Conservation (phyloP, 2,888 invertebrate genomes). For the Polydesmus complanatus region DNA sequence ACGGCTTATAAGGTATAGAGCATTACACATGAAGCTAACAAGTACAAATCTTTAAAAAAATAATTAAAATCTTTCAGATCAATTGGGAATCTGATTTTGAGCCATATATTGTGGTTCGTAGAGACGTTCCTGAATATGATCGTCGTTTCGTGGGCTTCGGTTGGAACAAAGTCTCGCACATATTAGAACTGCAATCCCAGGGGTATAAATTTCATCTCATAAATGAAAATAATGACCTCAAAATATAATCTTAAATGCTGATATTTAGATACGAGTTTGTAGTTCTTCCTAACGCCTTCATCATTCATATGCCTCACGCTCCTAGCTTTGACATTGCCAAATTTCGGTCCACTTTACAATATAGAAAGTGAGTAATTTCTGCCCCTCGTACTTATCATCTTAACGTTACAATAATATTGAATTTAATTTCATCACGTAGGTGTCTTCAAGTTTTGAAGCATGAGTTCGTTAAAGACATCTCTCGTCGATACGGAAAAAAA, state of each 20-base stretch:
- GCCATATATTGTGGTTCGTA: conserved; percentile 67
- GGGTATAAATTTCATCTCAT: conserved; percentile 33
- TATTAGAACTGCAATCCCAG: conserved; percentile 62
- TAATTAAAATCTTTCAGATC: conserved; percentile 43
- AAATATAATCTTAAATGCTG: background rate
- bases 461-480: conserved; percentile 64
- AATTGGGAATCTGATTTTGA: conserved; percentile 82
- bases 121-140: conserved; percentile 58
- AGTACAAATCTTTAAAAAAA: background rate
- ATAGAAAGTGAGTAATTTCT: conserved; percentile 51
- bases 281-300: conserved; percentile 76
- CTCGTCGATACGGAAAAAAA: conserved; percentile 46
- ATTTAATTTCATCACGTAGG: conserved; percentile 38
- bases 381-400: background rate
- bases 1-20: conserved; percentile 61
- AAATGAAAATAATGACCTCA: background rate
- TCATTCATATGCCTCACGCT: conserved; percentile 79
- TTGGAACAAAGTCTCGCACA: conserved; percentile 59
- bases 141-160: conserved; percentile 85
- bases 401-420: background rate
- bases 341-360: conserved; percentile 61
- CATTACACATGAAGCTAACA: conserved; percentile 3
- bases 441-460: conserved; percentile 72
- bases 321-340: conserved; percentile 77
- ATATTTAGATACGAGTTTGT: conserved; percentile 43